These are phyloP conservation scores for Chiridota heheva DNA, from an alignment of 35 echinoderm and acorn worm genomes.

Conservation along the genomic window DNA sequence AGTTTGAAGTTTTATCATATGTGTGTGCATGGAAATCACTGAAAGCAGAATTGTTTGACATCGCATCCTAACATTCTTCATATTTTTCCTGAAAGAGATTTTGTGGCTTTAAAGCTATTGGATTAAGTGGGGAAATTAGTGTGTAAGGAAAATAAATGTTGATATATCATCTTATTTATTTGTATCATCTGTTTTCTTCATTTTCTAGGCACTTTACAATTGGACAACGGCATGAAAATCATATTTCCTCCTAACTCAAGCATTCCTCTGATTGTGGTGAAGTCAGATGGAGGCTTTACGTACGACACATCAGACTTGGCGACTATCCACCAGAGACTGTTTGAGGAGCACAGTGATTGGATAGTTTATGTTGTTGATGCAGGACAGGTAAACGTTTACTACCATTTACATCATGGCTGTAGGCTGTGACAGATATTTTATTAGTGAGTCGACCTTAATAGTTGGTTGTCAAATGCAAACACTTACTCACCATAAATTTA, in stretches of 20 bases:
- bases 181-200: not conserved
- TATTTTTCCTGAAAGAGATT: too few relatives aligned
- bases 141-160: too few relatives aligned
- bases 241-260: constrained; percentile 73
- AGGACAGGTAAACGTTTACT: constrained; percentile 66
- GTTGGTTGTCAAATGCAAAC: too few relatives aligned
- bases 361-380: constrained; percentile 89
- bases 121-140: too few relatives aligned
- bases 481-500: not conserved
- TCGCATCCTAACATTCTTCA: too few relatives aligned
- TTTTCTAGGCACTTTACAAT: constrained; percentile 56
- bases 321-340: constrained; percentile 67
- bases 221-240: constrained; percentile 88
- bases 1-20: too few relatives aligned
- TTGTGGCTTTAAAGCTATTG: too few relatives aligned
- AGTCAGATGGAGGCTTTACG: constrained; percentile 94
- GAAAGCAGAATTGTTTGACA: too few relatives aligned
- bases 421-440: constrained; percentile 1
- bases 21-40: too few relatives aligned
- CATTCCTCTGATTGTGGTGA: constrained; percentile 86
- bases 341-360: constrained; percentile 81
- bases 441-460: not conserved
- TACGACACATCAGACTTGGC: constrained; percentile 98
- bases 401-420: not conserved
- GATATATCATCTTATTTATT: not conserved